These are phyloP conservation scores for Dermolepida albohirtum DNA, from an alignment of 2,888 invertebrate species.

Conservation along the genomic window DNA sequence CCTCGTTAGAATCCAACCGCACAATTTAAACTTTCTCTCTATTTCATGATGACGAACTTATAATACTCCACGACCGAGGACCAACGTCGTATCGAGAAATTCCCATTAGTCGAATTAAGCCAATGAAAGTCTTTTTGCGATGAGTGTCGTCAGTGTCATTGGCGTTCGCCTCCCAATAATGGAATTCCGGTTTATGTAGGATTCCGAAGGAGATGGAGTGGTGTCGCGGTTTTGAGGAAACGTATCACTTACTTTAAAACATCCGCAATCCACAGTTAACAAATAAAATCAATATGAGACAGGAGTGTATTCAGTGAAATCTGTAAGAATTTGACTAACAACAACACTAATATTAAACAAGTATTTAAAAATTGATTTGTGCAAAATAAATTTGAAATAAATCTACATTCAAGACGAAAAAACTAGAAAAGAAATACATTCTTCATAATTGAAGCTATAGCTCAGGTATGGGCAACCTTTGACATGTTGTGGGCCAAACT, in stretches of 20 bases:
- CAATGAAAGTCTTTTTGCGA: conserved; percentile 26
- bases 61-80: conserved; percentile 1
- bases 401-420: too few relatives aligned
- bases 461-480: too few relatives aligned
- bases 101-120: conserved; percentile 32
- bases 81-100: conserved; percentile 9
- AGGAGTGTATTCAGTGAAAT: too few relatives aligned
- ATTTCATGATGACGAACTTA: conserved; percentile 6
- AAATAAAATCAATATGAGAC: conserved; percentile 15
- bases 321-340: too few relatives aligned
- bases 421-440: too few relatives aligned
- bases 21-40: conserved; percentile 19
- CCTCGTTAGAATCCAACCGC: conserved; percentile 1
- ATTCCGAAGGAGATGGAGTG: conserved; percentile 7
- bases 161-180: conserved; percentile 10
- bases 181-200: conserved; percentile 25
- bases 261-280: not conserved
- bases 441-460: too few relatives aligned
- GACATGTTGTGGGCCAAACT: too few relatives aligned
- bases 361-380: too few relatives aligned
- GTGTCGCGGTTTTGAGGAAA: conserved; percentile 11
- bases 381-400: too few relatives aligned
- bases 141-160: conserved; percentile 1
- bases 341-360: too few relatives aligned
- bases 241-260: conserved; percentile 21